Base-by-base conservation (phyloP, 2,888 invertebrate species). In the Acleris literana region DNA sequence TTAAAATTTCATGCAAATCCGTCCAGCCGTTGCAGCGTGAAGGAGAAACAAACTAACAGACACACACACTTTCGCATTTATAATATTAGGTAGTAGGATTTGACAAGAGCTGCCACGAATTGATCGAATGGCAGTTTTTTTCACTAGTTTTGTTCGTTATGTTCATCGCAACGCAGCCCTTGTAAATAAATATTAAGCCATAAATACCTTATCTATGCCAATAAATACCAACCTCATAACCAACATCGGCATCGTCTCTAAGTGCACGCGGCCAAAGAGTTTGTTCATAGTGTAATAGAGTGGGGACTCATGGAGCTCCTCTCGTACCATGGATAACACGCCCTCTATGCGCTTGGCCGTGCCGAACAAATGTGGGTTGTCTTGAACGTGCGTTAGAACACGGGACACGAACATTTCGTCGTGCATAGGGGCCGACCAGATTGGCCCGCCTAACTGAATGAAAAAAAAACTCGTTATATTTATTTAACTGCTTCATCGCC, bases 401-500 rank as follows among this genome's bases (percentile, higher is more conserved):
- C 94, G 88, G 1, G 92, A 79, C 0, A 99, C 95, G 87, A 99
- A 99, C 0, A 90, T 83, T 54, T 91, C 88, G 74, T 97, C 94
- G 85, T 99, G 98, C 49, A 99, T 94, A 0, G 96, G 95, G 0
- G 95, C 97, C 0, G 96, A 94, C 98, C 99, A 99, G 72, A 99
- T 95, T 0, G 99, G 99, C 1, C 99, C 99, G 11, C 97, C 98
- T 72, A 97, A 85, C 95, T 97, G 39, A 49, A 43, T 11, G 5
- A 61, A 13, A 62, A 54, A 3, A 33, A 25, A 25, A n/a, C n/a
- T n/a, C 1, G 25, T 29, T 29, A 2, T 29, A 29, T 29, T 29
- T 25, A 25, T 25, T 25, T 25, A 25, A 25, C 25, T 25, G 25
- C 3, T 6, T 25, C 6, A 25, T 1, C 25, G 25, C 25, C 25